Evolutionary conservation across 2,888 invertebrate genomes (phyloP).

Genomic region (Ephialtes manifestator): DNA sequence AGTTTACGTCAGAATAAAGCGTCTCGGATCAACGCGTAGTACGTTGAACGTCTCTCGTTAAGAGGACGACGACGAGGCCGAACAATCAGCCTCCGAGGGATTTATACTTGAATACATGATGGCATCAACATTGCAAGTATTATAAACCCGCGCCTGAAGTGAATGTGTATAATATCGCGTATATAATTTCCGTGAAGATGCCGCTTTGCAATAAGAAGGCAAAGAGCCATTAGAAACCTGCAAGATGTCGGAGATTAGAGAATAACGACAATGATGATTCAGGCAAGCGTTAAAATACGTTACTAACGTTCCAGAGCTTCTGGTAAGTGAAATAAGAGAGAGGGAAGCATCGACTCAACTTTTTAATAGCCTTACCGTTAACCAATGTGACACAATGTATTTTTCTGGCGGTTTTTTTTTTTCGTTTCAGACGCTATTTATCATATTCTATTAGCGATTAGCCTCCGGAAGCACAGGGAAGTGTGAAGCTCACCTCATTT

Average conservation of each 20-base stretch:
- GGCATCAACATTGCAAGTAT: background rate
- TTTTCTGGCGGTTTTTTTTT: background rate
- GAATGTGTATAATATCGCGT: conserved; percentile 30
- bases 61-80: conserved; percentile 13
- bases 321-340: background rate
- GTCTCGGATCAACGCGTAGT: conserved; percentile 14
- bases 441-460: conserved; percentile 12
- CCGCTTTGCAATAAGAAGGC: background rate
- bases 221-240: conserved; percentile 46
- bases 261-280: conserved; percentile 23
- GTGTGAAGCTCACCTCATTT: conserved; percentile 28
- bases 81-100: conserved; percentile 8
- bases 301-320: conserved; percentile 9
- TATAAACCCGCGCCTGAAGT: background rate
- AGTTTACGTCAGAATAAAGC: conserved; percentile 25
- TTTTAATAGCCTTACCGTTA: background rate
- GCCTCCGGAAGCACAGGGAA: conserved; percentile 51
- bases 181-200: conserved; percentile 59
- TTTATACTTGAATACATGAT: background rate
- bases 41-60: conserved; percentile 33
- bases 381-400: background rate
- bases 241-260: conserved; percentile 49
- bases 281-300: conserved; percentile 6
- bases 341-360: background rate
- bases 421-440: background rate